These are phyloP conservation scores for Orestias chungarensis DNA, from an alignment of 2,797 vertebrate species.

Conservation along the genomic window DNA sequence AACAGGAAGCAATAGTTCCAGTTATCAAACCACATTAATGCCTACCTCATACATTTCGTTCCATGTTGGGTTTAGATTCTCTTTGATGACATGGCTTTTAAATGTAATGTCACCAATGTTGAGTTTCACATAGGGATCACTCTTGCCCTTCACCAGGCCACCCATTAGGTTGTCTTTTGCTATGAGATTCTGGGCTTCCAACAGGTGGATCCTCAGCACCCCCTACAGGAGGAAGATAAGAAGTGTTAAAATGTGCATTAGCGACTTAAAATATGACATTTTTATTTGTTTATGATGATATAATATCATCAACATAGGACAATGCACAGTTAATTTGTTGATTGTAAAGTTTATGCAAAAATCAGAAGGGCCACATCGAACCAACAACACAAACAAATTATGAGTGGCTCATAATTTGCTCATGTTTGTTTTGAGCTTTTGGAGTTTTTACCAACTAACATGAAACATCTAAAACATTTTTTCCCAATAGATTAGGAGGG, in stretches of 20 bases:
- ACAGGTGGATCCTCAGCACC: conserved; percentile 88
- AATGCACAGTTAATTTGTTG: neutral
- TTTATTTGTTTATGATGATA: neutral
- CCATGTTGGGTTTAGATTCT: conserved; percentile 93
- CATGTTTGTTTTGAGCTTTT: conserved; percentile 1
- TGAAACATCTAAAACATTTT: neutral
- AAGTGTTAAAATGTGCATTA: conserved; percentile 17
- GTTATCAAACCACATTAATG: neutral
- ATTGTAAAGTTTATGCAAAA: neutral
- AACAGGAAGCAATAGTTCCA: neutral
- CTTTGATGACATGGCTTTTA: conserved; percentile 90
- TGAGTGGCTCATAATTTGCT: neutral
- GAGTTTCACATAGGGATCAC: conserved; percentile 93
- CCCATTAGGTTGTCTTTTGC: conserved; percentile 92
- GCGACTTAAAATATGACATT: neutral
- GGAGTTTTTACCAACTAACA: neutral
- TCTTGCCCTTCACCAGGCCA: conserved; percentile 92
- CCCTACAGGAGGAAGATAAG: conserved; percentile 78
- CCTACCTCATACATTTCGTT: conserved; percentile 95
- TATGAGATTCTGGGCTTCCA: conserved; percentile 89
- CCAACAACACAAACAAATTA: neutral
- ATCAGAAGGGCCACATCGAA: neutral
- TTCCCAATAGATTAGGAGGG: neutral
- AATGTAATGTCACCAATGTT: conserved; percentile 80
- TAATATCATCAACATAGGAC: neutral